Conservation (phyloP, 2,888 invertebrate species). For the Tuta absoluta region DNA sequence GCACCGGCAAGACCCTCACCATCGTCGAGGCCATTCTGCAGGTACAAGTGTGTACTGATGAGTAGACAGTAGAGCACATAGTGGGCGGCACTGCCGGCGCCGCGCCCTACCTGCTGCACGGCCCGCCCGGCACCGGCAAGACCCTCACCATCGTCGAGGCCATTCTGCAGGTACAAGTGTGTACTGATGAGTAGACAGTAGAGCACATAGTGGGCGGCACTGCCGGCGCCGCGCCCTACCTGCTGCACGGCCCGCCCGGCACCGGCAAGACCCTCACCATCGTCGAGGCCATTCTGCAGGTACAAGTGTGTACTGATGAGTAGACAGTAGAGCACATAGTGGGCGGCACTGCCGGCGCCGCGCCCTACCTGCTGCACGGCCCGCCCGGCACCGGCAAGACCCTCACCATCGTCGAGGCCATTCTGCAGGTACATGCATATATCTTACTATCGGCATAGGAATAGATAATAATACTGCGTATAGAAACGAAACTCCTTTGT, state of each 20-base stretch:
- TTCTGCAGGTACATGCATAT: constrained; percentile 66
- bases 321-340: background rate
- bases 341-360: constrained; percentile 72
- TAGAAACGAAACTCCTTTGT: too few relatives aligned
- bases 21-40: constrained; percentile 7
- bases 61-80: background rate
- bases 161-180: constrained; percentile 63
- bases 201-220: background rate
- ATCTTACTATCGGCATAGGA: too few relatives aligned
- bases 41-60: too few relatives aligned
- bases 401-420: constrained; percentile 65
- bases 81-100: constrained; percentile 67
- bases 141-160: constrained; percentile 76
- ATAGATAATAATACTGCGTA: too few relatives aligned
- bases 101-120: constrained; percentile 89
- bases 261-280: too few relatives aligned
- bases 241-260: too few relatives aligned
- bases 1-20: too few relatives aligned
- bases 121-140: constrained; percentile 91
- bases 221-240: too few relatives aligned
- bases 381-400: constrained; percentile 92
- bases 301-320: background rate
- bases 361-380: constrained; percentile 90
- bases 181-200: too few relatives aligned
- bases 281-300: constrained; percentile 11